phyloP scores from a whole-genome alignment of 2,113 vertebrate species.

The Sinocyclocheilus grahami region DNA sequence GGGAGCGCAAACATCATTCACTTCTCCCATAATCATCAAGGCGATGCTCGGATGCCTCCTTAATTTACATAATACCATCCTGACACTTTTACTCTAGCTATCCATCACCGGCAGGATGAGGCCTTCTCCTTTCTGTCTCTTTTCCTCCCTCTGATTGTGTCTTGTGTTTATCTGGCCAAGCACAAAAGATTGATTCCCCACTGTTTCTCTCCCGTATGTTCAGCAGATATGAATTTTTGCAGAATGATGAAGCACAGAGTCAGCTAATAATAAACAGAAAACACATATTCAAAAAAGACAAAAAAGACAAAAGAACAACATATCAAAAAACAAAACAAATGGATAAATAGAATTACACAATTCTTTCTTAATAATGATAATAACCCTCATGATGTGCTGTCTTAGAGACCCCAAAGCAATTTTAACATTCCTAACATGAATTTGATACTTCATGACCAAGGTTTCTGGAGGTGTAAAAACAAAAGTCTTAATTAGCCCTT shows the following conservation, averaged over 20 bases:
- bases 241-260: slow-evolving; percentile 79
- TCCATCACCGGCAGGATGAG: slow-evolving; percentile 80
- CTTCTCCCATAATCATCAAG: slow-evolving; percentile 90
- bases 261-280: slow-evolving; percentile 76
- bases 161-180: slow-evolving; percentile 81
- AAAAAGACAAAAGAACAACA: slow-evolving; percentile 35
- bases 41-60: slow-evolving; percentile 85
- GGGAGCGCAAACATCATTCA: slow-evolving; percentile 85
- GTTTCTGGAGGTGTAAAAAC: not conserved
- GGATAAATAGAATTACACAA: slow-evolving; percentile 6
- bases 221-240: slow-evolving; percentile 84
- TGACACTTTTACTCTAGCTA: slow-evolving; percentile 85
- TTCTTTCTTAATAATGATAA: not conserved
- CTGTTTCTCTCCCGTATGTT: slow-evolving; percentile 82
- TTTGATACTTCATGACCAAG: not conserved
- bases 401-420: not conserved
- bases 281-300: slow-evolving; percentile 62
- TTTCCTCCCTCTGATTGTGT: slow-evolving; percentile 68
- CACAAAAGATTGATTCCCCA: slow-evolving; percentile 84
- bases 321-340: not conserved
- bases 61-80: slow-evolving; percentile 92
- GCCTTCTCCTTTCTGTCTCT: slow-evolving; percentile 71
- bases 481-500: not conserved
- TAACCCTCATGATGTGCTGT: not conserved
- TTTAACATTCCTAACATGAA: not conserved